Evolutionary conservation across 1,140 invertebrate genomes (phyloP), one percentile per base, ranked within the genome.

Genomic region (Drosophila orosa): DNA sequence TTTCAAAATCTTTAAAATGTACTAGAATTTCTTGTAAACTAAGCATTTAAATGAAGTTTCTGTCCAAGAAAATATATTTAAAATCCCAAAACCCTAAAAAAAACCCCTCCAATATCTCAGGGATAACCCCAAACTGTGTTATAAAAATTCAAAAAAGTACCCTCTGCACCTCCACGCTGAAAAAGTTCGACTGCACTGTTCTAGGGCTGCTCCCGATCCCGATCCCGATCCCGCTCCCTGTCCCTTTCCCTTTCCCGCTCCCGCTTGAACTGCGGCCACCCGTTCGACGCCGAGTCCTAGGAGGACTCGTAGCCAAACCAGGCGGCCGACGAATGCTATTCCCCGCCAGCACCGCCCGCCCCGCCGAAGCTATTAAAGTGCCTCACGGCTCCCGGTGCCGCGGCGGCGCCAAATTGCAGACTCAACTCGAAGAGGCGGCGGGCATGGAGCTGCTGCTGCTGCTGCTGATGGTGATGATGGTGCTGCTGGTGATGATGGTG

Each of bases 231-330:
- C 50, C 50, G 3, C 1, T 35, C 48, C 50, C 50, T 22, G 31
- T 52, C 50, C 50, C 50, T 22, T 9, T 52, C 48, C 48, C 48
- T 1, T 0, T 54, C 50, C 50, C 50, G 71, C 52, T 79, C 50
- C 50, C 50, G 75, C 52, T 79, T 83, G 65, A 68, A 78, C 40
- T 66, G 65, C 85, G 73, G 76, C 80, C 83, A 74, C 86, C 86
- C 71, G 73, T 55, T 69, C 56, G 61, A 78, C 83, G 42, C 25
- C 42, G 80, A 33, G 42, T 80, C 79, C 82, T 91, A 91, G 73
- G 90, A 91, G 83, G 90, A 91, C 72, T 91, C 90, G 55, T 91
- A 91, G 71, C 90, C 90, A 58, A 91, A 91, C 90, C 90, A 91
- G 78, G 90, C 90, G 72, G 90, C 90, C 78, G 90, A 90, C 83